phyloP scores from a whole-genome alignment of 2,113 vertebrate species.

The Dromaius novaehollandiae region DNA sequence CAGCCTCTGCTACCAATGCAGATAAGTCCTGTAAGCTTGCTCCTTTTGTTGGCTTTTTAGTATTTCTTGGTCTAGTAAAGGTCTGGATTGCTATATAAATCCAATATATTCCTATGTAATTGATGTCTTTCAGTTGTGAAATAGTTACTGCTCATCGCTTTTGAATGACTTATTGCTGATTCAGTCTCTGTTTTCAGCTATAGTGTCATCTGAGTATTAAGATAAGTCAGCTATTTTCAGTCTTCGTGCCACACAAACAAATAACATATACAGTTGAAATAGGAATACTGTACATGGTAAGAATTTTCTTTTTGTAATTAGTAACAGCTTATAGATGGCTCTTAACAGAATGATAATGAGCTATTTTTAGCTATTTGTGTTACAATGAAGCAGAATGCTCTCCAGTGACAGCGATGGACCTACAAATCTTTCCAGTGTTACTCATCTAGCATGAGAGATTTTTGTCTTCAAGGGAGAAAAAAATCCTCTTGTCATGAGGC shows the following conservation, averaged over 20 bases:
- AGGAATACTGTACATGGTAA: background rate
- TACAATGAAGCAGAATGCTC: background rate
- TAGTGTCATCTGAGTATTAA: background rate
- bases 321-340: background rate
- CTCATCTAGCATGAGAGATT: background rate
- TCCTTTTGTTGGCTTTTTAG: background rate
- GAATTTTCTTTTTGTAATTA: background rate
- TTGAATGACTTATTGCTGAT: background rate
- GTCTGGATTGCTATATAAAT: background rate
- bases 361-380: slow-evolving; percentile 4
- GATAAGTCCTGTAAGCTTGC: background rate
- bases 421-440: background rate
- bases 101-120: background rate
- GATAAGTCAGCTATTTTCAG: slow-evolving; percentile 28
- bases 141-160: background rate
- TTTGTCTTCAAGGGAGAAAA: background rate
- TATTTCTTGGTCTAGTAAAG: background rate
- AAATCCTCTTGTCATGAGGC: background rate
- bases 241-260: background rate
- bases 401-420: background rate
- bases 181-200: background rate
- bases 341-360: background rate
- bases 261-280: background rate
- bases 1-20: background rate
- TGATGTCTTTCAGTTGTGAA: background rate